phyloP scores from a whole-genome alignment of 2,113 vertebrate genomes.

The Pteropus alecto region DNA sequence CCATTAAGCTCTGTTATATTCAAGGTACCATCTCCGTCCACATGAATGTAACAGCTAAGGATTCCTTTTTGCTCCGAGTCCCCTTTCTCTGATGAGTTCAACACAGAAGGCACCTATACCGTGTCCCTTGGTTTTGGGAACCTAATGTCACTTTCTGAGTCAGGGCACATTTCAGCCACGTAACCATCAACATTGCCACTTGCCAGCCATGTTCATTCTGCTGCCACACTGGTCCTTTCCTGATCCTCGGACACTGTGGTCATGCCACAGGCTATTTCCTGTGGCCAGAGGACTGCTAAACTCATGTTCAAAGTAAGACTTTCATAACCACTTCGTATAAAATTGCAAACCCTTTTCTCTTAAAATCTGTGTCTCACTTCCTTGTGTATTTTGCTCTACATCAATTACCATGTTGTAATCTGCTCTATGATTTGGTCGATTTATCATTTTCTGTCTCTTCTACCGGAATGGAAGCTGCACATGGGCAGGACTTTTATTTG shows the following conservation, averaged over 20 bases:
- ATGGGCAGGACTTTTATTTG: not conserved
- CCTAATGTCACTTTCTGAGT: not conserved
- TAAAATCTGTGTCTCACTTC: not conserved
- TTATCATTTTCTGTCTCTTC: not conserved
- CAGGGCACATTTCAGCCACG: not conserved
- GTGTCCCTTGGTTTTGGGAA: not conserved
- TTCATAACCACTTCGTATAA: not conserved
- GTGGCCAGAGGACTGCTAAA: not conserved
- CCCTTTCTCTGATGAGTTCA: not conserved
- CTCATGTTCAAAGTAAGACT: not conserved
- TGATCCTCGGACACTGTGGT: not conserved
- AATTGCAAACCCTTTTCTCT: not conserved
- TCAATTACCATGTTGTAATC: not conserved
- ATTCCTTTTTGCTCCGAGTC: not conserved
- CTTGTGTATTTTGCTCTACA: not conserved
- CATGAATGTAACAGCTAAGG: accelerated
- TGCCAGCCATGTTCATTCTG: accelerated
- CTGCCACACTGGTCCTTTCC: not conserved
- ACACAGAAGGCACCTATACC: not conserved
- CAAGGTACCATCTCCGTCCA: not conserved
- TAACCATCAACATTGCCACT: accelerated
- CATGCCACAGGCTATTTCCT: not conserved
- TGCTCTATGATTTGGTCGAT: not conserved
- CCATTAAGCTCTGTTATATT: not conserved
- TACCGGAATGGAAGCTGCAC: not conserved